A percentile compares a stretch with the other conserved stretches of the same genome.
These are phyloP conservation scores for Eupeodes corollae DNA, from an alignment of 1,140 invertebrate genomes.

Conservation along the genomic window DNA sequence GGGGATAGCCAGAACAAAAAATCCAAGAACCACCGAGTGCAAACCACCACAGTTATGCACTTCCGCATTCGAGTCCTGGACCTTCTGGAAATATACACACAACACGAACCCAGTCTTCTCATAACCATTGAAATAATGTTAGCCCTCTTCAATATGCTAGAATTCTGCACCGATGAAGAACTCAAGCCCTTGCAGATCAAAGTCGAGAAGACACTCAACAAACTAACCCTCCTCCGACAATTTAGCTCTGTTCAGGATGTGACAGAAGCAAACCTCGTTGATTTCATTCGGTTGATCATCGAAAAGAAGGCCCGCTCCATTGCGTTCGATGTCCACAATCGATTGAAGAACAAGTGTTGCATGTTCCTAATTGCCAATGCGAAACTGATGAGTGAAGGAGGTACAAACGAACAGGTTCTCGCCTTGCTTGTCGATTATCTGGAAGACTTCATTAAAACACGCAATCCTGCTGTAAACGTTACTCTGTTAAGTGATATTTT, in stretches of 20 bases:
- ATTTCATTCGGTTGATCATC: conserved; percentile 35
- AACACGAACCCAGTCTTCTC: conserved; percentile 52
- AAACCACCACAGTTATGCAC: conserved; percentile 53
- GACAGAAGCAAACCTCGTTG: conserved; percentile 43
- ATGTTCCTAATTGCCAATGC: conserved; percentile 9
- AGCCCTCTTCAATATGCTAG: conserved; percentile 50
- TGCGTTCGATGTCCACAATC: conserved; percentile 8
- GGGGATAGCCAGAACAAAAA: conserved; percentile 25
- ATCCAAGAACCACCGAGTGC: conserved; percentile 52
- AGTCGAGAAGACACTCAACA: conserved; percentile 49
- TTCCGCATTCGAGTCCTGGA: conserved; percentile 58
- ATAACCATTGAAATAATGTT: conserved; percentile 53
- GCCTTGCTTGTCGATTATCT: conserved; percentile 6
- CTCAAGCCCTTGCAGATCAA: conserved; percentile 54
- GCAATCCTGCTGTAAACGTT: conserved; percentile 11
- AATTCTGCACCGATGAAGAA: conserved; percentile 50
- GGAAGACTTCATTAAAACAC: conserved; percentile 10
- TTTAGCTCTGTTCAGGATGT: conserved; percentile 47
- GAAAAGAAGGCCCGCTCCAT: conserved; percentile 9
- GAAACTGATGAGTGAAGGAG: conserved; percentile 2
- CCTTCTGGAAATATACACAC: conserved; percentile 57
- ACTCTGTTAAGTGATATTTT: conserved; percentile 11
- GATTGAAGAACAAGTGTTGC: conserved; percentile 10
- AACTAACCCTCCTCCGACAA: conserved; percentile 47
- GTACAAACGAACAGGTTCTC: conserved; percentile 2